phyloP scores from a whole-genome alignment of 2,888 invertebrate species.

The Drepanosiphum platanoidis region DNA sequence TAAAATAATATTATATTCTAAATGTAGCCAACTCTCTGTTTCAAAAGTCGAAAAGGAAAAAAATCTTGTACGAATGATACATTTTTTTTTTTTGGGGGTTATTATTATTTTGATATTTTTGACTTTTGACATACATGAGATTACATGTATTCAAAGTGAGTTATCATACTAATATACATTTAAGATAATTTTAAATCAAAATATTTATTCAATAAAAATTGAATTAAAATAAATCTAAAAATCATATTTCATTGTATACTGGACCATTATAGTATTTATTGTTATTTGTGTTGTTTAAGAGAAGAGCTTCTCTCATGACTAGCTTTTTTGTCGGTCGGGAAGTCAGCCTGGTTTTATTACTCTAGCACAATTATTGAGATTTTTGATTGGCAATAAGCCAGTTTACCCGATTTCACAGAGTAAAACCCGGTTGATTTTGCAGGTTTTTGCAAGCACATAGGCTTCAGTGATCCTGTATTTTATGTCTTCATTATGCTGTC shows the following conservation, averaged over 20 bases:
- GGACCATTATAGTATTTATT: not conserved
- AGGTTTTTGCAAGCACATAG: too few species aligned
- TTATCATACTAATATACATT: not conserved
- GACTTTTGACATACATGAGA: not conserved
- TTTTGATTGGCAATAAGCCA: too few species aligned
- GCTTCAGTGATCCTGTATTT: not conserved
- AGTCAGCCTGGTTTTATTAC: too few species aligned
- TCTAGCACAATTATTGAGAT: too few species aligned
- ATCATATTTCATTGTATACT: not conserved
- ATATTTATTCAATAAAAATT: not conserved
- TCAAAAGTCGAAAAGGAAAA: too few species aligned
- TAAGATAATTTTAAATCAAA: not conserved
- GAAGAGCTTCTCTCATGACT: too few species aligned
- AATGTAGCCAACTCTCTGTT: too few species aligned
- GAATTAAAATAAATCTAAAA: not conserved
- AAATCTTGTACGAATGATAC: too few species aligned
- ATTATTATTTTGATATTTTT: not conserved
- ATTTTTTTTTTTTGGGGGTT: not conserved
- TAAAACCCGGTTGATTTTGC: too few species aligned
- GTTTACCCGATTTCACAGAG: too few species aligned
- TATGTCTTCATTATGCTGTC: slow-evolving; percentile 34
- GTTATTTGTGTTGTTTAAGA: not conserved
- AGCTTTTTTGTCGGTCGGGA: too few species aligned
- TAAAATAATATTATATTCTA: too few species aligned
- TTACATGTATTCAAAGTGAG: not conserved